Base-by-base conservation (phyloP, 2,797 vertebrate genomes). In the Huso huso region DNA sequence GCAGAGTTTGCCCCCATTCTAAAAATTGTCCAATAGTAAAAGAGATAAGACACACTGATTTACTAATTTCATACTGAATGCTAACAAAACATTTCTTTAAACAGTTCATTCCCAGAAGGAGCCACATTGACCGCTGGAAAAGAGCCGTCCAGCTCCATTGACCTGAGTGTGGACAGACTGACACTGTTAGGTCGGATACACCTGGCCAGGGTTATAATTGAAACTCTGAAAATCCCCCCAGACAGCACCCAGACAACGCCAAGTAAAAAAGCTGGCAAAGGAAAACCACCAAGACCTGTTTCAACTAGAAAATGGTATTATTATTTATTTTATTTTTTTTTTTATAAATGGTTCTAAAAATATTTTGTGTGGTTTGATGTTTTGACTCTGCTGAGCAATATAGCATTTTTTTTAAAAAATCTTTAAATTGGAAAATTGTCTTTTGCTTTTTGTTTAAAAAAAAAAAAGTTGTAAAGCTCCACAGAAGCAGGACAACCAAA, bases 231-330 rank as follows among this genome's bases (percentile, higher is more conserved):
- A 10, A 73, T 94, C 55, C 79, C 87, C 58, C 64, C 74, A 63
- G 78, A 81, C 49, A 74, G 68, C 72, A 63, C 72, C 58, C 73
- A 75, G 71, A 23, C 70, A 7, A 82, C 83, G 11, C 73, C 82
- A 11, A 84, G 74, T 75, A 90, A 85, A 65, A 81, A 75, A 58
- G 71, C 51, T 0, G 76, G 68, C 8, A 77, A 73, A 73, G 89
- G 90, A 66, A 95, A 86, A 75, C 88, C 91, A 66, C 89, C 90
- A 49, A 82, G 80, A n/a, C 84, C 89, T 11, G 51, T 75, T 9
- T 11, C 72, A 59, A 72, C 72, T 70, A 90, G 80, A 61, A 96
- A 91, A 71, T 86, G 94, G 96, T 98, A 80, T 63, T 77, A 1
- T 18, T 1, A 18, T 18, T 18, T 18, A 18, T 18, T 18, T n/a